A percentile compares a stretch with the other conserved stretches of the same genome.
phyloP scores from a whole-genome alignment of 1,140 invertebrate genomes.

The Drosophila rufa region DNA sequence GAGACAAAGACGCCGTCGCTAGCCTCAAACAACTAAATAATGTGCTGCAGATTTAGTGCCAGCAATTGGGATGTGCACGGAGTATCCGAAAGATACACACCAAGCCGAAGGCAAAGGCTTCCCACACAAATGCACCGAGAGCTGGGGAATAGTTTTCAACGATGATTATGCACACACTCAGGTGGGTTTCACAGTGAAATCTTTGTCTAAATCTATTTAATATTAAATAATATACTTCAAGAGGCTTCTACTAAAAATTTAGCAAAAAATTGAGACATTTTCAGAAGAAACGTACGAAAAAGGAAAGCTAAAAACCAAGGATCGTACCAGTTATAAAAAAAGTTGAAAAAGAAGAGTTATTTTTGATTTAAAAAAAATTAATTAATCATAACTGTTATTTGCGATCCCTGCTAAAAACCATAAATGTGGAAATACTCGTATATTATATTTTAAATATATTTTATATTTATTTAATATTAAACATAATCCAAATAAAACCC shows the following conservation, averaged over 20 bases:
- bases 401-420: too few relatives aligned
- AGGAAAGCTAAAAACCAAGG: too few relatives aligned
- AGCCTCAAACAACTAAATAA: conserved; percentile 78
- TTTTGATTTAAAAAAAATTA: too few relatives aligned
- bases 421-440: too few relatives aligned
- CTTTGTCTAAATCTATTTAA: neutral
- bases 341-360: too few relatives aligned
- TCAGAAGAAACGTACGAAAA: too few relatives aligned
- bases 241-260: neutral
- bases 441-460: too few relatives aligned
- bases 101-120: neutral
- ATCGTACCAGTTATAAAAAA: too few relatives aligned
- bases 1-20: conserved; percentile 52
- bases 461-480: too few relatives aligned
- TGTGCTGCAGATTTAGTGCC: conserved; percentile 74
- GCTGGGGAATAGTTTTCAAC: neutral
- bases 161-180: neutral
- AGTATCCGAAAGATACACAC: conserved; percentile 51
- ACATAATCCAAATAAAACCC: neutral
- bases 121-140: neutral
- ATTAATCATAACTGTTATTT: too few relatives aligned
- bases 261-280: too few relatives aligned
- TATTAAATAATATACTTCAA: neutral
- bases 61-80: conserved; percentile 1
- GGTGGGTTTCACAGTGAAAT: neutral